Evolutionary conservation across 1,140 invertebrate species (phyloP).

Genomic region (Anastatus disparis): DNA sequence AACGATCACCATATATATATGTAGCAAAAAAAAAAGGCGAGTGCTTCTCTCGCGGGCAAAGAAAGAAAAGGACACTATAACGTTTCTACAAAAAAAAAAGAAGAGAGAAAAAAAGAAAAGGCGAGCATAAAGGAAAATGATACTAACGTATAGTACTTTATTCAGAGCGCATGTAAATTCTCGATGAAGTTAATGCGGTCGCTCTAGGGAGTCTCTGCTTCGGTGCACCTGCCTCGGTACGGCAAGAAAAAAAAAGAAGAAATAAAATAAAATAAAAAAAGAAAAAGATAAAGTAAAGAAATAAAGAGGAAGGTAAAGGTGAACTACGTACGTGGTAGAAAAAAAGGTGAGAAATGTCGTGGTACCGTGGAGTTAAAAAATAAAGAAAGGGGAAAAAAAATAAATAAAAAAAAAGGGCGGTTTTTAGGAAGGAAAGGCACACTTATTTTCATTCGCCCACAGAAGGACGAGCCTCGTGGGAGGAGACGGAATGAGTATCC

Average conservation of each 20-base stretch:
- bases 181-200: constrained; percentile 45
- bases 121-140: constrained; percentile 9
- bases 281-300: not conserved
- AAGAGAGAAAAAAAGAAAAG: not conserved
- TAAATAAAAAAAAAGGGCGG: too few species aligned
- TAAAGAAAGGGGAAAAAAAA: constrained; percentile 27
- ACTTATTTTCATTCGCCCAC: constrained; percentile 62
- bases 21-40: too few species aligned
- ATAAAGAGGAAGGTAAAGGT: not conserved
- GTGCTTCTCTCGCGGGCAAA: too few species aligned
- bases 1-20: too few species aligned
- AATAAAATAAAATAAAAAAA: constrained; percentile 24
- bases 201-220: too few species aligned
- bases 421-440: too few species aligned
- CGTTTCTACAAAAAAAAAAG: not conserved
- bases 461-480: constrained; percentile 60
- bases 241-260: constrained; percentile 24
- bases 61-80: too few species aligned
- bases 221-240: not conserved
- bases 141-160: constrained; percentile 14
- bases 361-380: too few species aligned
- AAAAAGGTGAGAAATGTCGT: constrained; percentile 2
- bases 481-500: constrained; percentile 38
- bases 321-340: not conserved
- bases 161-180: constrained; percentile 47